Evolutionary conservation across 64 coral and sea anemone genomes (phyloP).

Genomic region (Porites lutea): DNA sequence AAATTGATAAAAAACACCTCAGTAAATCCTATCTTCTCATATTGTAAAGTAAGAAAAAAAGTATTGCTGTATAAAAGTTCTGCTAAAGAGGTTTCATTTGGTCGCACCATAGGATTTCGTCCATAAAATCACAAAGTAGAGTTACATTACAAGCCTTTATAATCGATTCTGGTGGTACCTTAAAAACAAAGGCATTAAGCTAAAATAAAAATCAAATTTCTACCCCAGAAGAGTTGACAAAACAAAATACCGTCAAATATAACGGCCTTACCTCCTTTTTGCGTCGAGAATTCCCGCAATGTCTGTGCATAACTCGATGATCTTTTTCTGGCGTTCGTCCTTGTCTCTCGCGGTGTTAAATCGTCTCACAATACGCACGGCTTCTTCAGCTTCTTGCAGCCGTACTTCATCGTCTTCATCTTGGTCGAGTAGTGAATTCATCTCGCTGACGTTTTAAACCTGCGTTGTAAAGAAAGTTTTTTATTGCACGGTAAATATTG

Average conservation of each 20-base stretch:
- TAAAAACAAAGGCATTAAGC: no score
- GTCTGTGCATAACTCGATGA: slow-evolving; percentile 76
- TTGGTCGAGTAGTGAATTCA: background rate
- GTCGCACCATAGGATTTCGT: no score
- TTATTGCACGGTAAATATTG: background rate
- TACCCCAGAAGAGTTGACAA: no score
- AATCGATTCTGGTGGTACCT: no score
- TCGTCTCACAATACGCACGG: slow-evolving; percentile 65
- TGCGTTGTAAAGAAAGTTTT: background rate
- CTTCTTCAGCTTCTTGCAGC: slow-evolving; percentile 48
- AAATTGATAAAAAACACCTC: no score
- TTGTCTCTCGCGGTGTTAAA: slow-evolving; percentile 56
- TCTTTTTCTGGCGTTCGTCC: slow-evolving; percentile 51
- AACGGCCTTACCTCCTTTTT: slow-evolving; percentile 45
- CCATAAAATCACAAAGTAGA: no score
- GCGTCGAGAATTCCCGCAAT: slow-evolving; percentile 63
- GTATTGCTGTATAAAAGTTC: no score
- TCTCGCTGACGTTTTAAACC: background rate
- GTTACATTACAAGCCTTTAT: no score
- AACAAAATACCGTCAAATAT: background rate
- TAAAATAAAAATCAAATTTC: no score
- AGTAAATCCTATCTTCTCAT: no score
- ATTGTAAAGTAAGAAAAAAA: no score
- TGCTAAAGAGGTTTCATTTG: no score
- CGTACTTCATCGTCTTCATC: background rate